Evolutionary conservation across 2,888 invertebrate species (phyloP).

Genomic region (Trimorus sp.): DNA sequence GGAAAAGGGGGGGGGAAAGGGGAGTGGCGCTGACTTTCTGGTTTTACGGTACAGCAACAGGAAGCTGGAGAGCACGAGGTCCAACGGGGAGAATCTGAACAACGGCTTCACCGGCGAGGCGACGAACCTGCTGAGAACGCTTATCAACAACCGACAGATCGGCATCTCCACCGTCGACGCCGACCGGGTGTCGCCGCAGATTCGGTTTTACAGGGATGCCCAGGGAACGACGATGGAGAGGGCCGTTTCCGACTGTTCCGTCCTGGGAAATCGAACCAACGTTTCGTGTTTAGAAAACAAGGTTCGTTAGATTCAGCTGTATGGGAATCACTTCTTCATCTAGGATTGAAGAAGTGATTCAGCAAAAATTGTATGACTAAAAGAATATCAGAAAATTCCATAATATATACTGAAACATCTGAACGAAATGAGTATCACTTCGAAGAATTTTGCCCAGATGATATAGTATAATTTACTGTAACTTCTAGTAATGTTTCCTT

Average conservation of each 20-base stretch:
- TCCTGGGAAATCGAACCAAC: slow-evolving; percentile 79
- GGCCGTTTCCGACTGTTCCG: slow-evolving; percentile 79
- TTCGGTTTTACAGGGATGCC: slow-evolving; percentile 84
- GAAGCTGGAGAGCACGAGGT: slow-evolving; percentile 79
- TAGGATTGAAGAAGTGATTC: no score
- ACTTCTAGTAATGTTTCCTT: no score
- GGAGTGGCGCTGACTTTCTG: neutral
- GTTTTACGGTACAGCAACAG: slow-evolving; percentile 74
- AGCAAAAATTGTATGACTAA: no score
- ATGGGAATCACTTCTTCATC: no score
- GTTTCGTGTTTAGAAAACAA: slow-evolving; percentile 77
- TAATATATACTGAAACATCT: no score
- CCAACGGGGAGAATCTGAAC: slow-evolving; percentile 79
- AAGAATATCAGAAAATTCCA: no score
- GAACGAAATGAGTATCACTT: no score
- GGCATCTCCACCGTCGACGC: slow-evolving; percentile 84
- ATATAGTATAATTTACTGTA: no score
- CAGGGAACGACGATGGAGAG: slow-evolving; percentile 83
- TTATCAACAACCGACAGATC: slow-evolving; percentile 90
- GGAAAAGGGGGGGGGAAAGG: no score
- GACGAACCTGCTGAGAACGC: slow-evolving; percentile 88
- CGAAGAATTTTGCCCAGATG: no score
- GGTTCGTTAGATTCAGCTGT: slow-evolving; percentile 66
- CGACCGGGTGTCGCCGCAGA: slow-evolving; percentile 81
- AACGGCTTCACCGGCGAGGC: slow-evolving; percentile 85